Conservation (phyloP, 2,888 invertebrate species). For the Eumacrocentrus americanus region DNA sequence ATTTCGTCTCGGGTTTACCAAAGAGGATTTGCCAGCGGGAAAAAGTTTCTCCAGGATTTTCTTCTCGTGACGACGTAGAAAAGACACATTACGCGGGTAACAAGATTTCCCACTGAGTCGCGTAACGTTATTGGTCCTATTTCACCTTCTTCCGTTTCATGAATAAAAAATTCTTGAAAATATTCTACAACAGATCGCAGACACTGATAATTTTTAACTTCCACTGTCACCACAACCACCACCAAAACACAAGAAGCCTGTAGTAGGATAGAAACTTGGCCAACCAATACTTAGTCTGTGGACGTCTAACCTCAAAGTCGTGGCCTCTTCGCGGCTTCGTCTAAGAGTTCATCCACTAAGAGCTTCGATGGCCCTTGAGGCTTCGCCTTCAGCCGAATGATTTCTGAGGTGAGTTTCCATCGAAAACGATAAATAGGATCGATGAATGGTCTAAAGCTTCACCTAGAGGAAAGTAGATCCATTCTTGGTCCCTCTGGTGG, state of each 20-base stretch:
- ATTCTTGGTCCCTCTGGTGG: too few relatives aligned
- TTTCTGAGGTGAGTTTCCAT: neutral
- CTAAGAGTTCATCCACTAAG: neutral
- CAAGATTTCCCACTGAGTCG: constrained; percentile 1
- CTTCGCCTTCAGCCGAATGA: neutral
- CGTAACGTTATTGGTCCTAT: neutral
- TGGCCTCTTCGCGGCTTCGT: neutral
- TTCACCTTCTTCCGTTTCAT: neutral
- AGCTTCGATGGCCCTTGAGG: neutral
- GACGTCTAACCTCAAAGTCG: neutral
- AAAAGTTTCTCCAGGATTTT: constrained; percentile 1
- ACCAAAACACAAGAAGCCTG: neutral
- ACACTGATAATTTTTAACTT: neutral
- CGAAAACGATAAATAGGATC: neutral
- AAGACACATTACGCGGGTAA: constrained; percentile 8
- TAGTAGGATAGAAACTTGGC: neutral
- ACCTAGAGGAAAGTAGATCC: neutral
- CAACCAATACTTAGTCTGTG: neutral
- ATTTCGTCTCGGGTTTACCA: constrained; percentile 1
- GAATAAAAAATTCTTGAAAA: neutral
- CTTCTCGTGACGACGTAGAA: constrained; percentile 2
- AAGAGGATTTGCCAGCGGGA: constrained; percentile 7
- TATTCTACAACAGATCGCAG: too few relatives aligned
- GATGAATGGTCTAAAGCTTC: neutral
- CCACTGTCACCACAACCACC: too few relatives aligned